These are phyloP conservation scores for Fringilla coelebs DNA, from an alignment of 2,797 vertebrate genomes.

Conservation along the genomic window DNA sequence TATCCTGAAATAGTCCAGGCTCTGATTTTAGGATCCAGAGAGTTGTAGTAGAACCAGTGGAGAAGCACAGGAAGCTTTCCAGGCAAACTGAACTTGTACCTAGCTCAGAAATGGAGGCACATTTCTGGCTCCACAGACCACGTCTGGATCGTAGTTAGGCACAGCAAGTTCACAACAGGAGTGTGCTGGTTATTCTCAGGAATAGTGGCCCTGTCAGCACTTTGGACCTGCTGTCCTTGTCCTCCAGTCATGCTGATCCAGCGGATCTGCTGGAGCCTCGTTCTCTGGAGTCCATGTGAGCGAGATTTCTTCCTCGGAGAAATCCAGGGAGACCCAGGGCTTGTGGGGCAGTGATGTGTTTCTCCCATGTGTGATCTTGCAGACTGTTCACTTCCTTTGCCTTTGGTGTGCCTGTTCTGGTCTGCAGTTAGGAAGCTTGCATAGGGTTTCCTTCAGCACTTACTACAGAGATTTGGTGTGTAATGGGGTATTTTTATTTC, in stretches of 20 bases:
- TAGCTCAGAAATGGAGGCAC: neutral
- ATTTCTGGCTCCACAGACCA: fast-evolving
- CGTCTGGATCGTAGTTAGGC: neutral
- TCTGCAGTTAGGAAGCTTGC: neutral
- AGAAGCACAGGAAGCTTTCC: neutral
- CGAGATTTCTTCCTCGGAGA: neutral
- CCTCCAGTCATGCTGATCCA: neutral
- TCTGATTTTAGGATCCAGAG: neutral
- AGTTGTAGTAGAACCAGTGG: neutral
- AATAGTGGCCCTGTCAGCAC: neutral
- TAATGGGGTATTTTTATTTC: neutral
- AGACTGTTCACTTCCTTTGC: neutral
- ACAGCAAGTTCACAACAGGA: neutral
- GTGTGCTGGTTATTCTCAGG: neutral
- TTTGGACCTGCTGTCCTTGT: neutral
- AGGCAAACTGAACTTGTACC: neutral
- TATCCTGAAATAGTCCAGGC: neutral
- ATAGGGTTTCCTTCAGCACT: neutral
- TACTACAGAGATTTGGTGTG: neutral
- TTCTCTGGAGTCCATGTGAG: neutral
- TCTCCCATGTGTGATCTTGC: neutral
- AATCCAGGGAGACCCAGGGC: neutral
- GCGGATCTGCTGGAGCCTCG: neutral
- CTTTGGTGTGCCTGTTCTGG: neutral
- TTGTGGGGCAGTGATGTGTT: neutral